These are phyloP conservation scores for Eupithecia subfuscata DNA, from an alignment of 2,888 invertebrate species.

Conservation along the genomic window DNA sequence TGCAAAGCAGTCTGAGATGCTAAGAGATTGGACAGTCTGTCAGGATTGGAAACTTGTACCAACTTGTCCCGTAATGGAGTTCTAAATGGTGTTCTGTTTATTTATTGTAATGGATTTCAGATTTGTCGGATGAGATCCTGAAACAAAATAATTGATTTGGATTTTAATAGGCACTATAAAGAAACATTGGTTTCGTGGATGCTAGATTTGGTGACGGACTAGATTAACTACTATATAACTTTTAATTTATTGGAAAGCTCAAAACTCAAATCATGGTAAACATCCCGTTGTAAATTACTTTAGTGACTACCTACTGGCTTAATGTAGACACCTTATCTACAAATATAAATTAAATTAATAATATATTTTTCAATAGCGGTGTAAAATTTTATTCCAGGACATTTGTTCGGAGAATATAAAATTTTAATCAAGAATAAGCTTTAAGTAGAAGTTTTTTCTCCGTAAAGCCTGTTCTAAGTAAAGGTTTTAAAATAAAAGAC, in stretches of 20 bases:
- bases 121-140: not conserved
- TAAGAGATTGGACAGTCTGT: conserved; percentile 36
- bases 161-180: not conserved
- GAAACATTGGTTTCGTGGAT: not conserved
- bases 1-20: conserved; percentile 28
- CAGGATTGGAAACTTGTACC: conserved; percentile 26
- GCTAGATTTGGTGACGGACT: not conserved
- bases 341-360: not conserved
- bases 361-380: not conserved
- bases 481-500: conserved; percentile 16
- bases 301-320: not conserved
- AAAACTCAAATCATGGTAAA: too few relatives aligned
- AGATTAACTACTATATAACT: too few relatives aligned
- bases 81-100: conserved; percentile 13
- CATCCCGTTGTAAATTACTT: too few relatives aligned
- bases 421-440: not conserved
- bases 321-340: not conserved
- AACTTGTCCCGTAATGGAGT: conserved; percentile 17
- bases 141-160: not conserved
- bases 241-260: too few relatives aligned
- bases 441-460: not conserved
- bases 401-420: not conserved
- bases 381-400: not conserved
- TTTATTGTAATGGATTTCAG: conserved; percentile 12
- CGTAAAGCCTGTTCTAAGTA: not conserved